Percentiles rank a stretch among this genome's conserved stretches.
phyloP scores from a whole-genome alignment of 64 coral and sea anemone genomes.

The Stichodactyla helianthus region DNA sequence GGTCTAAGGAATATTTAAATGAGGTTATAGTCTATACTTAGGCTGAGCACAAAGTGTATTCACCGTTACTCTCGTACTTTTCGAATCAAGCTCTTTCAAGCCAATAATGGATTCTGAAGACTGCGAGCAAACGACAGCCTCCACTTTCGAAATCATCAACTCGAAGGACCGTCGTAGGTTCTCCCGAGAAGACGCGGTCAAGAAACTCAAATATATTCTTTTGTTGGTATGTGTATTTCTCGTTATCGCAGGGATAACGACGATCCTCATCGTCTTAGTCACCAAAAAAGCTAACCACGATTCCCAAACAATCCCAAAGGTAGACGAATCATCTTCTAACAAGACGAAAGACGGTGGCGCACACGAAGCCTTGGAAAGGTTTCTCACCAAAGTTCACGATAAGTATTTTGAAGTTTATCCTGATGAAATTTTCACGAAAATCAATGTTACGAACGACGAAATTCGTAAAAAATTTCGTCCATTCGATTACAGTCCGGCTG shows the following conservation, averaged over 20 bases:
- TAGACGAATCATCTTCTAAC: background rate
- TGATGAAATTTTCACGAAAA: conserved; percentile 44
- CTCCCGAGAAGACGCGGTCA: background rate
- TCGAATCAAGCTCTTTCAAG: background rate
- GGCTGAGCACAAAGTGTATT: background rate
- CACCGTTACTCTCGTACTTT: background rate
- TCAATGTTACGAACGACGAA: conserved; percentile 27
- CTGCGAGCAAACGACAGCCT: background rate
- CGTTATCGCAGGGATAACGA: background rate
- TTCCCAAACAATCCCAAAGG: background rate
- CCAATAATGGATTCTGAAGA: background rate
- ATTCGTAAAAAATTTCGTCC: conserved; percentile 33
- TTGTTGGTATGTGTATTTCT: background rate
- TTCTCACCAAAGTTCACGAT: conserved; percentile 57
- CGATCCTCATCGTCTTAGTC: background rate
- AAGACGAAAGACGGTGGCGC: background rate
- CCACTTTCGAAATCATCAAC: background rate
- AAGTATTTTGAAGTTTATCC: conserved; percentile 37
- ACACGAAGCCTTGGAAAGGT: background rate
- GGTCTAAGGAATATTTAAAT: background rate
- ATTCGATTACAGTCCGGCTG: conserved; percentile 41
- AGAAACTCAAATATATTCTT: background rate
- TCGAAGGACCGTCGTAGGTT: background rate
- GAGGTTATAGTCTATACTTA: background rate
- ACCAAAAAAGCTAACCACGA: background rate